phyloP scores from a whole-genome alignment of 2,113 vertebrate species.

The Glareola pratincola region DNA sequence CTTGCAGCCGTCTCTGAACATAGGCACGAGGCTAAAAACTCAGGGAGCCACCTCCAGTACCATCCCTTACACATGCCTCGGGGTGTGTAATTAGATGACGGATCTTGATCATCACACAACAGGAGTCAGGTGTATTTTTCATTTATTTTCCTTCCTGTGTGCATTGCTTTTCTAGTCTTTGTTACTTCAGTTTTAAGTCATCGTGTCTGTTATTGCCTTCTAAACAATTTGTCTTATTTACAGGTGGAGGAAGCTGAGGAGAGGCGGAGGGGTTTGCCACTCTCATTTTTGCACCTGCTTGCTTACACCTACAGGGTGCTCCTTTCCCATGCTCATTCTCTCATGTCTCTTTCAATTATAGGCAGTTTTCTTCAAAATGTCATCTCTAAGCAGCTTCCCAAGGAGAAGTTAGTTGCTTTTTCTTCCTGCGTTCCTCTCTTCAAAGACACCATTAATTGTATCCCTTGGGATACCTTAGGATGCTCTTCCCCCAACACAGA shows the following conservation, averaged over 20 bases:
- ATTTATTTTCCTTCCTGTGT: not conserved
- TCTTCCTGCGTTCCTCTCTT: not conserved
- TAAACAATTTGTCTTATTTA: not conserved
- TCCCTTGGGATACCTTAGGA: not conserved
- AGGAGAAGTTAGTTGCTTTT: not conserved
- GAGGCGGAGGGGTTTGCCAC: not conserved
- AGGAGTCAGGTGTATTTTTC: not conserved
- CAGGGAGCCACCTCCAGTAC: not conserved
- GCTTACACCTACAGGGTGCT: not conserved
- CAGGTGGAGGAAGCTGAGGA: not conserved
- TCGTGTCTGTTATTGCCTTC: not conserved
- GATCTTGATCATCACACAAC: not conserved
- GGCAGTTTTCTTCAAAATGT: not conserved
- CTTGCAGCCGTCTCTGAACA: not conserved
- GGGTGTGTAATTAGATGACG: not conserved
- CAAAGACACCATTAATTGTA: not conserved
- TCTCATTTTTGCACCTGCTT: not conserved
- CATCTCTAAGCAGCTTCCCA: not conserved
- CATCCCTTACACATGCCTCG: not conserved
- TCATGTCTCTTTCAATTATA: not conserved
- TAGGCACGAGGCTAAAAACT: not conserved
- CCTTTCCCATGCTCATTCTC: not conserved
- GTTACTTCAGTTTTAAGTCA: not conserved
- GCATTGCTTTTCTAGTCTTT: not conserved
- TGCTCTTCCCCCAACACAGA: not conserved